Conservation (phyloP, 2,888 invertebrate species). For the Scotopteryx bipunctaria region DNA sequence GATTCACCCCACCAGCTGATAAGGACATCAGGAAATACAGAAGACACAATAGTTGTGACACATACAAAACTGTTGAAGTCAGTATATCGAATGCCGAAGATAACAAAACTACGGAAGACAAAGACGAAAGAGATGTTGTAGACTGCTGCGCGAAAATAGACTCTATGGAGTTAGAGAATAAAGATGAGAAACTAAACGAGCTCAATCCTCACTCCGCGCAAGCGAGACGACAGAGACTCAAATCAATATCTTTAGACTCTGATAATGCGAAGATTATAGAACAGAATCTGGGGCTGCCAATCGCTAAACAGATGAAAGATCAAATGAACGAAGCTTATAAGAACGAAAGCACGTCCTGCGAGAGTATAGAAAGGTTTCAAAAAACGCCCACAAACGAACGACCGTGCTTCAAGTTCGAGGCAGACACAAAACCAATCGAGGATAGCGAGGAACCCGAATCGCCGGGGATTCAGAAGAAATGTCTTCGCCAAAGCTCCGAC, state of each 20-base stretch:
- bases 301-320: constrained; percentile 80
- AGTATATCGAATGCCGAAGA: constrained; percentile 62
- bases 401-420: constrained; percentile 73
- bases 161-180: constrained; percentile 56
- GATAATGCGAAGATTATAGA: constrained; percentile 84
- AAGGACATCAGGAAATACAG: constrained; percentile 70
- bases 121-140: constrained; percentile 59
- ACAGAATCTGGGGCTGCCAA: constrained; percentile 80
- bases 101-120: constrained; percentile 54
- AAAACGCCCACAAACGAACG: constrained; percentile 63
- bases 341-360: constrained; percentile 73
- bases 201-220: constrained; percentile 63
- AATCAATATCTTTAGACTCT: constrained; percentile 82
- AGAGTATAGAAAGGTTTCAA: constrained; percentile 65
- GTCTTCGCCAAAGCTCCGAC: constrained; percentile 69
- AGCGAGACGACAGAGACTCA: constrained; percentile 76
- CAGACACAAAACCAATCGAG: constrained; percentile 51
- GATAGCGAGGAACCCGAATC: constrained; percentile 57
- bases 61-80: constrained; percentile 67
- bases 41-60: constrained; percentile 75
- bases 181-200: constrained; percentile 57
- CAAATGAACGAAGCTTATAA: constrained; percentile 78
- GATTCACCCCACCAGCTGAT: constrained; percentile 72
- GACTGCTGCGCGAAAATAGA: constrained; percentile 74
- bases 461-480: constrained; percentile 68